phyloP scores from a whole-genome alignment of 2,797 vertebrate species.

The Thaleichthys pacificus region DNA sequence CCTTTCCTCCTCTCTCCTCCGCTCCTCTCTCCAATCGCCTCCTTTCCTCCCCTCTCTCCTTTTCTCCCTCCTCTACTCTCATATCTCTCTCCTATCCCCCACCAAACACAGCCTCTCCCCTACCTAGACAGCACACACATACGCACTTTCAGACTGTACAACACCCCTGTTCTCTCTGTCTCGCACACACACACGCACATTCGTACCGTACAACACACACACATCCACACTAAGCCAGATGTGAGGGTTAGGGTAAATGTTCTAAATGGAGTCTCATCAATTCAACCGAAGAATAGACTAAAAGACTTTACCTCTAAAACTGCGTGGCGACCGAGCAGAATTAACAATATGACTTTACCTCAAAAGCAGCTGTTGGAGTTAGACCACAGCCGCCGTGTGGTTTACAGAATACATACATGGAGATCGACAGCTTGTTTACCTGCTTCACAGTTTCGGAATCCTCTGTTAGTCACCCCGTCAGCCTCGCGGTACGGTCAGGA shows the following conservation, averaged over 20 bases:
- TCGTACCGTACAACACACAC: background rate
- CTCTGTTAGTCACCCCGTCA: no score
- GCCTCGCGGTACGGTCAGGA: background rate
- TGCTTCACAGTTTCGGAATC: no score
- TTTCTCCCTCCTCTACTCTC: background rate
- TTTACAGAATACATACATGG: no score
- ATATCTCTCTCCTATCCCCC: background rate
- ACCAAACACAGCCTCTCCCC: background rate
- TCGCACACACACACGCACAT: background rate
- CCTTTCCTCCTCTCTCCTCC: background rate
- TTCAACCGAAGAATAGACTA: background rate
- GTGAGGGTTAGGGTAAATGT: background rate
- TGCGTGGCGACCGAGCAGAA: background rate
- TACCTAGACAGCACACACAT: no score
- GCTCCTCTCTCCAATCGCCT: background rate
- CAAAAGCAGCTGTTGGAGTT: no score
- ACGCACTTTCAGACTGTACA: background rate
- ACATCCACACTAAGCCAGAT: background rate
- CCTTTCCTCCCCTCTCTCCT: background rate
- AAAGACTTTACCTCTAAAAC: background rate
- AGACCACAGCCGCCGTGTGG: no score
- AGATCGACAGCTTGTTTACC: no score
- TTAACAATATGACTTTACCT: no score
- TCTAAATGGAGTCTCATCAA: background rate
- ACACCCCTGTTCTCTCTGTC: no score